These are phyloP conservation scores for Callyntrura guangdongensis DNA, from an alignment of 2,888 invertebrate genomes.

Conservation along the genomic window DNA sequence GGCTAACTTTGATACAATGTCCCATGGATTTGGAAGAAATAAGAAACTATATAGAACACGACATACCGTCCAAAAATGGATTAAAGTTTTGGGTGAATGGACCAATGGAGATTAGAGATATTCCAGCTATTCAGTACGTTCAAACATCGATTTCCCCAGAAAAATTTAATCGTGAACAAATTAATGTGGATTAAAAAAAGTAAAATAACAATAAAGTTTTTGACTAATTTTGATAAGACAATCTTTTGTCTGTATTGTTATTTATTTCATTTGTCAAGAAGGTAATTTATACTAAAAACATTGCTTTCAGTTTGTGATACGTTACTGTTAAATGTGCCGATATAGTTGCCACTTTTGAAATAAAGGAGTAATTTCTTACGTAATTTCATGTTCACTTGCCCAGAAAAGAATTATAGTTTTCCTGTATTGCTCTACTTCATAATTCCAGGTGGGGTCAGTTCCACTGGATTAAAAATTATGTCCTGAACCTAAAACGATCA, in stretches of 20 bases:
- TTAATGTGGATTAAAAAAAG: conserved; percentile 34
- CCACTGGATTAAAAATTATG: conserved; percentile 65
- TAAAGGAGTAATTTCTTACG: no score
- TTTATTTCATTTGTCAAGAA: no score
- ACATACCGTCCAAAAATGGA: background rate
- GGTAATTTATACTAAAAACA: no score
- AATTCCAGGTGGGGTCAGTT: conserved; percentile 33
- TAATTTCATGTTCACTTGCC: no score
- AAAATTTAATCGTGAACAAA: conserved; percentile 55
- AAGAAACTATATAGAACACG: background rate
- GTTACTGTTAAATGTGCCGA: no score
- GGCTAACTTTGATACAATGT: conserved; percentile 74
- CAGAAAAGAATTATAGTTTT: no score
- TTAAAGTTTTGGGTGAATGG: conserved; percentile 51
- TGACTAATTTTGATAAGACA: background rate
- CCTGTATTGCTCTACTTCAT: conserved; percentile 30
- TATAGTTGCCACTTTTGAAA: no score
- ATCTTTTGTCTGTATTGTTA: no score
- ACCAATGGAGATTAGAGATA: conserved; percentile 49
- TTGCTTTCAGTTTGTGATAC: no score
- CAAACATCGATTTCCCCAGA: conserved; percentile 50
- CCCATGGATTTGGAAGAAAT: conserved; percentile 69
- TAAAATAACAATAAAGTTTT: background rate
- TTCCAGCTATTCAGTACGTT: conserved; percentile 70
- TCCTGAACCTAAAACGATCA: conserved; percentile 53